A percentile compares a stretch with the other conserved stretches of the same genome.
phyloP scores from a whole-genome alignment of 2,113 vertebrate genomes.

The Rhynchopsitta pachyrhyncha region DNA sequence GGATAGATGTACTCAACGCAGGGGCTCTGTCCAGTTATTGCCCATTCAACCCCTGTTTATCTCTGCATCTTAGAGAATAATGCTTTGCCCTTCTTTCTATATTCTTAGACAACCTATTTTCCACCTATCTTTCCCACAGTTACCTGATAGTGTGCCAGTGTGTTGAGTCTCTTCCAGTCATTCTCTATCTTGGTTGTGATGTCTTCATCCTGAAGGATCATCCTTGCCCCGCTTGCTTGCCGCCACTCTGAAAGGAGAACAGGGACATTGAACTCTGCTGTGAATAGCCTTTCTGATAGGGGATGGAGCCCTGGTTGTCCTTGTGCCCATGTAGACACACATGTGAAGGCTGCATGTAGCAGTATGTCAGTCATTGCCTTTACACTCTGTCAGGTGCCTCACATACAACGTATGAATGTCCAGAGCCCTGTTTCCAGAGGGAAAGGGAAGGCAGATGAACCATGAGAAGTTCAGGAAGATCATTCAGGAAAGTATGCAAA shows the following conservation, averaged over 20 bases:
- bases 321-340: not conserved
- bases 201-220: slow-evolving; percentile 85
- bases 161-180: slow-evolving; percentile 84
- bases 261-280: not conserved
- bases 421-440: not conserved
- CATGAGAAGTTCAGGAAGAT: not conserved
- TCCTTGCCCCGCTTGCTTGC: slow-evolving; percentile 76
- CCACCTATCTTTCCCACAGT: not conserved
- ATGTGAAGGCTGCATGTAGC: not conserved
- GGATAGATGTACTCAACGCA: not conserved
- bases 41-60: not conserved
- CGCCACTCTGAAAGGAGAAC: slow-evolving; percentile 76
- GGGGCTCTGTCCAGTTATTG: not conserved
- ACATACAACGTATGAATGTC: rapidly evolving
- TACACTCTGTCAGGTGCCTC: not conserved
- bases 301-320: not conserved
- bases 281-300: not conserved
- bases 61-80: not conserved
- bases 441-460: not conserved
- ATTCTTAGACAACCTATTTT: not conserved
- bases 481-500: not conserved
- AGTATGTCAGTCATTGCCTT: not conserved
- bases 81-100: not conserved
- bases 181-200: slow-evolving; percentile 86
- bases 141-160: slow-evolving; percentile 77